Conservation (phyloP, 2,888 invertebrate species). For the Ligdia adustata region DNA sequence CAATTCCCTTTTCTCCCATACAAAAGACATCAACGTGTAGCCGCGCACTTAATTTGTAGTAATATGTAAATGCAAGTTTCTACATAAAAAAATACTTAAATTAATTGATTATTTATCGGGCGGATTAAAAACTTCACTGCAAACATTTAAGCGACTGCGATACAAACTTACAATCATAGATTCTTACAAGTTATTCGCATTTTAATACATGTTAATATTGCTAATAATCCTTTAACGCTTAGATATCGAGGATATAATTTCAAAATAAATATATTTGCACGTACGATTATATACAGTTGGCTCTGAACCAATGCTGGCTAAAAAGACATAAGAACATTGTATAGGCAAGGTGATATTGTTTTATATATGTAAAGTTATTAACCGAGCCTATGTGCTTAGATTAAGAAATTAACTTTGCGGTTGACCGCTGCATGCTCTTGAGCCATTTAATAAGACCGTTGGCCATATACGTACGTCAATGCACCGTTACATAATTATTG, state of each 20-base stretch:
- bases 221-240: no score
- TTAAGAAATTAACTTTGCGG: constrained; percentile 18
- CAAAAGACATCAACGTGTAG: constrained; percentile 78
- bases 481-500: no score
- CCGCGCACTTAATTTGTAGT: background rate
- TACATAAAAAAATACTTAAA: background rate
- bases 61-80: no score
- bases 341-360: constrained; percentile 14
- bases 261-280: no score
- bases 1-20: constrained; percentile 36
- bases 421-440: constrained; percentile 2
- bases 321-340: background rate
- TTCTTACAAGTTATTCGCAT: no score
- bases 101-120: no score
- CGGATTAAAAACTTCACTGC: no score
- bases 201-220: no score
- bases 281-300: constrained; percentile 14
- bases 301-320: constrained; percentile 3
- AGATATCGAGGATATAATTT: no score
- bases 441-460: constrained; percentile 8
- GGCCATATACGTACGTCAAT: background rate
- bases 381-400: constrained; percentile 8
- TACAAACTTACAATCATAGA: no score
- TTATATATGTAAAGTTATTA: background rate
- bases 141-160: no score